Conservation (phyloP, 1,140 invertebrate species). For the Sarcophaga bullata region DNA sequence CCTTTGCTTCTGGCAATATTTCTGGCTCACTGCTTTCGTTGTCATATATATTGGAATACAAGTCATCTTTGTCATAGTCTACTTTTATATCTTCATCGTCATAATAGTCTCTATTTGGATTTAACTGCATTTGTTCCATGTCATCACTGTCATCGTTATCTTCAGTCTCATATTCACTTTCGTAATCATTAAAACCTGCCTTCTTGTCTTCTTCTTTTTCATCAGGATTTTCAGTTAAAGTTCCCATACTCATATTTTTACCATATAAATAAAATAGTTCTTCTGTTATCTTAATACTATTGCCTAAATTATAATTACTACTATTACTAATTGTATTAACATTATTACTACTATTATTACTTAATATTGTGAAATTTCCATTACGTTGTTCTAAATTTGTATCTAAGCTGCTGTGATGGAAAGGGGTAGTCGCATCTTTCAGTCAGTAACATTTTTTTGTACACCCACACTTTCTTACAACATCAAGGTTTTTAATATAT, state of each 20-base stretch:
- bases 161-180: slow-evolving; percentile 35
- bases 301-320: slow-evolving; percentile 48
- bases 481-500: slow-evolving; percentile 95
- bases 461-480: slow-evolving; percentile 93
- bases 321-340: slow-evolving; percentile 49
- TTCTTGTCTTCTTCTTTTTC: slow-evolving; percentile 25
- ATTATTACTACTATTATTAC: slow-evolving; percentile 48
- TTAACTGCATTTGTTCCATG: slow-evolving; percentile 53
- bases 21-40: slow-evolving; percentile 48
- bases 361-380: slow-evolving; percentile 53
- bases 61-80: slow-evolving; percentile 52
- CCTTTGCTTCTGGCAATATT: slow-evolving; percentile 52
- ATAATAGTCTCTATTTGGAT: slow-evolving; percentile 56
- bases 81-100: slow-evolving; percentile 56
- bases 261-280: slow-evolving; percentile 36
- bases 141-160: slow-evolving; percentile 3
- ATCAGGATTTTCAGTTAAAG: background rate
- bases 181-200: background rate
- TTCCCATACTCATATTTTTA: slow-evolving; percentile 40
- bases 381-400: slow-evolving; percentile 57
- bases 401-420: slow-evolving; percentile 64
- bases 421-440: slow-evolving; percentile 67
- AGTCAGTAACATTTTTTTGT: slow-evolving; percentile 83
- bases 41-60: slow-evolving; percentile 45
- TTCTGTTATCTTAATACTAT: slow-evolving; percentile 48